A percentile compares a stretch with the other conserved stretches of the same genome.
Evolutionary conservation across 1,140 invertebrate genomes (phyloP).

Genomic region (Hylaeus volcanicus): DNA sequence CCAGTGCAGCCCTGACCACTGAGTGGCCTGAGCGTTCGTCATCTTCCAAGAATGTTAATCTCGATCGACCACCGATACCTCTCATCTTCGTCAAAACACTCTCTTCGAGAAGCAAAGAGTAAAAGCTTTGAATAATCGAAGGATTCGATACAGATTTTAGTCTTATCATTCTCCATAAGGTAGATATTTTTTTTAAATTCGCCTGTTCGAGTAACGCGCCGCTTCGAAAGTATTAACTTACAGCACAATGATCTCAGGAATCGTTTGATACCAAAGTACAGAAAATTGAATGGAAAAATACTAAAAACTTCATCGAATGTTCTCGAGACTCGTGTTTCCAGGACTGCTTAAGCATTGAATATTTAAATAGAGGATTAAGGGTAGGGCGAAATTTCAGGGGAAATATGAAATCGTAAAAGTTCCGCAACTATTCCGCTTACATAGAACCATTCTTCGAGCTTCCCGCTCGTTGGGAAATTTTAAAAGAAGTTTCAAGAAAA

Average conservation of each 20-base stretch:
- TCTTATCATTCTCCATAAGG: too few relatives aligned
- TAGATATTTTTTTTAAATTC: too few relatives aligned
- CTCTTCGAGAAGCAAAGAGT: too few relatives aligned
- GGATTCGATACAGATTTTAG: too few relatives aligned
- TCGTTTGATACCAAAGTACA: background rate
- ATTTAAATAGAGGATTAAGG: background rate
- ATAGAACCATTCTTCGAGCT: background rate
- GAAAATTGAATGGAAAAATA: background rate
- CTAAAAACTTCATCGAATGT: background rate
- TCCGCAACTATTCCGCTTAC: constrained; percentile 9
- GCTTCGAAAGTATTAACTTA: too few relatives aligned
- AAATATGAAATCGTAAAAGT: constrained; percentile 26
- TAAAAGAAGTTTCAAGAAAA: background rate
- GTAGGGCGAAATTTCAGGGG: background rate
- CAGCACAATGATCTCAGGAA: too few relatives aligned
- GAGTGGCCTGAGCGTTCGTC: constrained; percentile 5
- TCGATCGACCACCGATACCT: background rate
- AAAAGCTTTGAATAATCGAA: too few relatives aligned
- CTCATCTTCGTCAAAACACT: background rate
- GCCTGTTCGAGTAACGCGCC: too few relatives aligned
- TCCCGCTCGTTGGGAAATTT: background rate
- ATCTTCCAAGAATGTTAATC: constrained; percentile 30
- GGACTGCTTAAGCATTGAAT: background rate
- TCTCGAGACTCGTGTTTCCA: background rate
- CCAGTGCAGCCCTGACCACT: constrained; percentile 25